Conservation (phyloP, 1,140 invertebrate species). For the Drosophila sp. region DNA sequence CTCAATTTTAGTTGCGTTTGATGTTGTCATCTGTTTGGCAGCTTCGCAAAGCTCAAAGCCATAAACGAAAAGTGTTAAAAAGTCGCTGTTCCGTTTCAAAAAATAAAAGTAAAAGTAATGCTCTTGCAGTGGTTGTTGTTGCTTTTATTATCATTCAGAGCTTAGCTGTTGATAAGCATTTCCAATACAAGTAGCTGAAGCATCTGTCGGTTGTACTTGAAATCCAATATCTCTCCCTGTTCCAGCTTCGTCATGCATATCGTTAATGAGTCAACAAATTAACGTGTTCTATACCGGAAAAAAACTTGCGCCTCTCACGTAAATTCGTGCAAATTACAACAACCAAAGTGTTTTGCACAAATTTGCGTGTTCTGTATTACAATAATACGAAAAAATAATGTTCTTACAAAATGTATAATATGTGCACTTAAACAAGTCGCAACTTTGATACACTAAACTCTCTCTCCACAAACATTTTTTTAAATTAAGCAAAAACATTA, state of each 20-base stretch:
- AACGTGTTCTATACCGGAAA: slow-evolving; percentile 74
- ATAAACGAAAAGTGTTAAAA: slow-evolving; percentile 42
- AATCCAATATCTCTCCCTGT: background rate
- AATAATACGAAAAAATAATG: slow-evolving; percentile 44
- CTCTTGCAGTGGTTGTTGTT: slow-evolving; percentile 1
- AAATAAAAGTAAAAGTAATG: slow-evolving; percentile 38
- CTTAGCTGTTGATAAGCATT: background rate
- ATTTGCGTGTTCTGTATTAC: slow-evolving; percentile 66
- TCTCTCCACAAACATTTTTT: too few species aligned
- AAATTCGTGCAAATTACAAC: slow-evolving; percentile 30
- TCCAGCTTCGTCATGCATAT: slow-evolving; percentile 40
- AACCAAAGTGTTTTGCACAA: slow-evolving; percentile 45
- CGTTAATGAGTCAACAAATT: slow-evolving; percentile 71
- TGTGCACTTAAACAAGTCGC: too few species aligned
- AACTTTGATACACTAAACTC: background rate
- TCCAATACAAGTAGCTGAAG: slow-evolving; percentile 1
- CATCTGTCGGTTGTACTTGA: slow-evolving; percentile 5
- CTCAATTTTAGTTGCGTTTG: background rate
- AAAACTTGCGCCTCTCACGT: slow-evolving; percentile 38
- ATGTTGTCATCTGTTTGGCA: background rate
- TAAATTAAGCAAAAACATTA: too few species aligned
- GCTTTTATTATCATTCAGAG: background rate
- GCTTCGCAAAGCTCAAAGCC: background rate
- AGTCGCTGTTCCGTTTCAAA: slow-evolving; percentile 6
- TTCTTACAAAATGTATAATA: background rate